Percentiles rank a stretch among this genome's conserved stretches.
phyloP scores from a whole-genome alignment of 2,888 invertebrate genomes.

The Acanthosoma haemorrhoidale region DNA sequence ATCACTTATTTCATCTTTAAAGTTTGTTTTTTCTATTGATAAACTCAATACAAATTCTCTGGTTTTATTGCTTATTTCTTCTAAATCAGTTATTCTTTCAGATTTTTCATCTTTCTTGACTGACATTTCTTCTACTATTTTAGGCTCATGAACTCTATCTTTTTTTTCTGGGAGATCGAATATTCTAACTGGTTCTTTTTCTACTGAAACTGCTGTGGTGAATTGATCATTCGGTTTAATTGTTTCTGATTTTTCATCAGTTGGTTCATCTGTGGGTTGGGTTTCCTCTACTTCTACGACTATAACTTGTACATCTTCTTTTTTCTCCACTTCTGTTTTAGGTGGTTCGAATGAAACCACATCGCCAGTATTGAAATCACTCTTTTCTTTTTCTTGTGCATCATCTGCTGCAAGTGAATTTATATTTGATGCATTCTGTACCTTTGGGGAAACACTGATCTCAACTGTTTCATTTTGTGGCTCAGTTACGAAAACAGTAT shows the following conservation, averaged over 20 bases:
- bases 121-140: slow-evolving; percentile 10
- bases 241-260: no score
- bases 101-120: not conserved
- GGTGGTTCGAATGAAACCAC: no score
- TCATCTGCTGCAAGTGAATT: no score
- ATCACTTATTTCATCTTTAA: not conserved
- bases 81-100: not conserved
- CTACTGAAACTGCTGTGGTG: not conserved
- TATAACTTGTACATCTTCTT: not conserved
- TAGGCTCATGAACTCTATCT: not conserved
- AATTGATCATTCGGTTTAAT: no score
- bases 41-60: not conserved
- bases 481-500: no score
- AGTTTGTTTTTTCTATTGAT: not conserved
- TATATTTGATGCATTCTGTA: no score
- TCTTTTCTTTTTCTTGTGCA: not conserved
- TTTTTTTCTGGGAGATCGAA: slow-evolving; percentile 24
- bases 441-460: not conserved
- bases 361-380: not conserved
- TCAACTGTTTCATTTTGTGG: not conserved
- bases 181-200: slow-evolving; percentile 15
- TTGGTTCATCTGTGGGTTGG: not conserved
- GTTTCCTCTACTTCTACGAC: not conserved
- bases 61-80: not conserved
- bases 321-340: not conserved